phyloP scores from a whole-genome alignment of 1,140 invertebrate genomes.

The Drosophila parvula region DNA sequence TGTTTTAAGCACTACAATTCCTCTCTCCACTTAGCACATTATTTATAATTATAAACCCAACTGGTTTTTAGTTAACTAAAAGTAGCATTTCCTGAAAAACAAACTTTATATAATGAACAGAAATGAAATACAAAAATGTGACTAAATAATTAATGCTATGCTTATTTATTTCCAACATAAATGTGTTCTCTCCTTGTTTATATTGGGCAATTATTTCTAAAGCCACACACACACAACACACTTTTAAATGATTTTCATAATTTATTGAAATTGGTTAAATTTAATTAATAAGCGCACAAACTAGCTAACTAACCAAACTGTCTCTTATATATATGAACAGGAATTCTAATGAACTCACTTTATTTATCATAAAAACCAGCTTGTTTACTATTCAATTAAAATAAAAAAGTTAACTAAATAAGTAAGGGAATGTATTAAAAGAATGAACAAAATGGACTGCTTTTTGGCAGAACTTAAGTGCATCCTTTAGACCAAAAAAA shows the following conservation, averaged over 20 bases:
- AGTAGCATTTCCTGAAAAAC: background rate
- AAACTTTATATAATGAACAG: background rate
- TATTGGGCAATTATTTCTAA: background rate
- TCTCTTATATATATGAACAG: background rate
- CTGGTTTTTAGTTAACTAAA: background rate
- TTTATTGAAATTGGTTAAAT: constrained; percentile 3
- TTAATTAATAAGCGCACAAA: constrained; percentile 2
- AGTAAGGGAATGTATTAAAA: too few species aligned
- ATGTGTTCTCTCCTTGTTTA: background rate
- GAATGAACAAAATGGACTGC: too few species aligned
- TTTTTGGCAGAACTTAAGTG: background rate
- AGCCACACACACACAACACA: background rate
- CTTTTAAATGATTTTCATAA: constrained; percentile 6
- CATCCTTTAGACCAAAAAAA: constrained; percentile 2
- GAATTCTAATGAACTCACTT: background rate
- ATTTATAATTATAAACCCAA: constrained; percentile 1
- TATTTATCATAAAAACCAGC: background rate
- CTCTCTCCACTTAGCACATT: background rate
- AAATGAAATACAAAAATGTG: constrained; percentile 2
- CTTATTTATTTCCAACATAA: constrained; percentile 1
- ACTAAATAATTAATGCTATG: constrained; percentile 12
- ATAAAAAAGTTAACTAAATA: background rate
- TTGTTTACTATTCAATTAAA: background rate
- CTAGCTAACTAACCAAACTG: background rate
- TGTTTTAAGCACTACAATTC: background rate